These are phyloP conservation scores for Drosophila anomalata DNA, from an alignment of 2,888 invertebrate genomes.

Conservation along the genomic window DNA sequence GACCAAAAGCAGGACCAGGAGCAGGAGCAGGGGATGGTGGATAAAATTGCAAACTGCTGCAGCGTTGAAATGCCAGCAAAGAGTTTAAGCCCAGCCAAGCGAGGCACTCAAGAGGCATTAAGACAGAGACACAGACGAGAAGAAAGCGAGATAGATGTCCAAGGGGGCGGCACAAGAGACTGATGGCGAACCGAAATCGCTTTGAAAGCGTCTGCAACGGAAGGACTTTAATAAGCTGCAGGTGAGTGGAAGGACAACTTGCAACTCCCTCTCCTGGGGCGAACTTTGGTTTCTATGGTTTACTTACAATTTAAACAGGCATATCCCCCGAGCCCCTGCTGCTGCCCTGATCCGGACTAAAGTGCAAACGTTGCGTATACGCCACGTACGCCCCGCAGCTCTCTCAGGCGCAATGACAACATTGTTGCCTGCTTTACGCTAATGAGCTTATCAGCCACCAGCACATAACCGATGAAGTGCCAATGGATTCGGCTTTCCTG, in stretches of 20 bases:
- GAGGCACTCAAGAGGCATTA: constrained; percentile 72
- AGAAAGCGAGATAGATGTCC: constrained; percentile 15
- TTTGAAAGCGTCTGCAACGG: constrained; percentile 41
- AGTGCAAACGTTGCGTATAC: constrained; percentile 43
- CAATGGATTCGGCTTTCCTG: constrained; percentile 11
- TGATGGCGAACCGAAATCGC: constrained; percentile 27
- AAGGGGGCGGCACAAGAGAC: constrained; percentile 3
- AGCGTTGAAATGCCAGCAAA: constrained; percentile 61
- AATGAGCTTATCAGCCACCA: constrained; percentile 59
- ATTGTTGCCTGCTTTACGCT: constrained; percentile 57
- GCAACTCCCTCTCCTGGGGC: constrained; percentile 23
- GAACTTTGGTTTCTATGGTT: constrained; percentile 41
- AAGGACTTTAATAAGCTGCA: constrained; percentile 50
- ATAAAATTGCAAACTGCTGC: constrained; percentile 44
- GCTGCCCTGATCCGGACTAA: not conserved
- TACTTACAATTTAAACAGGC: constrained; percentile 58
- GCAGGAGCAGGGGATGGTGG: constrained; percentile 27
- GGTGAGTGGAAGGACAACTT: constrained; percentile 30
- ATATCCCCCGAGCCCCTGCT: constrained; percentile 36
- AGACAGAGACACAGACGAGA: constrained; percentile 38
- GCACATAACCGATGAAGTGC: constrained; percentile 58
- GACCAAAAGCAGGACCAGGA: constrained; percentile 15
- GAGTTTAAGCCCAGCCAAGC: constrained; percentile 75
- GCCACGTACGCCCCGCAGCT: constrained; percentile 2
- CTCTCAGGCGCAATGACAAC: constrained; percentile 27